Percentiles rank a stretch among this genome's conserved stretches.
Evolutionary conservation across 2,113 vertebrate genomes (phyloP).

Genomic region (Spilogale gracilis): DNA sequence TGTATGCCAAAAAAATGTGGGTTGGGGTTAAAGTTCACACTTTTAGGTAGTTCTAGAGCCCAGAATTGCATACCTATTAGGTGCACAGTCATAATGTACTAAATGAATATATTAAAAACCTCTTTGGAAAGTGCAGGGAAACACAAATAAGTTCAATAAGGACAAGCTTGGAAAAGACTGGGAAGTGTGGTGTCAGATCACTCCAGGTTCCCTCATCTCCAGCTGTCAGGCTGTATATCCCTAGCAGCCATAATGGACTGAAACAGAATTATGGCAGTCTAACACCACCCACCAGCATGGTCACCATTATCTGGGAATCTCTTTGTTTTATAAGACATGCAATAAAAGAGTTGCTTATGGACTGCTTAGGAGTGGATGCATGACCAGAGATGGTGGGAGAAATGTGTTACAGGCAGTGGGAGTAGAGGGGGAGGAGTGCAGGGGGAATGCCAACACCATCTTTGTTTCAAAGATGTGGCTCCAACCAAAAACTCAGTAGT

Average conservation of each 20-base stretch:
- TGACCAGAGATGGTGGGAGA: neutral
- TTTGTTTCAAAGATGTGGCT: neutral
- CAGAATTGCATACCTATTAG: neutral
- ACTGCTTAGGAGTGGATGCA: neutral
- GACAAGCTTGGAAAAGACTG: neutral
- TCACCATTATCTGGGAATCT: neutral
- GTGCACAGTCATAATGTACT: neutral
- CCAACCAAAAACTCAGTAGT: neutral
- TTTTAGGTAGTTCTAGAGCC: neutral
- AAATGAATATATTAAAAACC: neutral
- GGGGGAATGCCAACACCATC: fast-evolving
- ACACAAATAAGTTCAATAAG: neutral
- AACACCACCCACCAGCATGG: fast-evolving
- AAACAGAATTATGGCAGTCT: neutral
- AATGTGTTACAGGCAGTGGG: neutral
- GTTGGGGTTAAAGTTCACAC: neutral
- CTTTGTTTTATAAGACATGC: neutral
- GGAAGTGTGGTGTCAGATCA: neutral
- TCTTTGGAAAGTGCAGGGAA: neutral
- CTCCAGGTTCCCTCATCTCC: neutral
- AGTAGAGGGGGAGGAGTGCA: fast-evolving
- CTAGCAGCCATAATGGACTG: fast-evolving
- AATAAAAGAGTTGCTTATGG: neutral
- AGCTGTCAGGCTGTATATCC: neutral
- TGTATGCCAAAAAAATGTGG: neutral